Base-by-base conservation (phyloP, 2,888 invertebrate species). In the Sminthurinus aureus region DNA sequence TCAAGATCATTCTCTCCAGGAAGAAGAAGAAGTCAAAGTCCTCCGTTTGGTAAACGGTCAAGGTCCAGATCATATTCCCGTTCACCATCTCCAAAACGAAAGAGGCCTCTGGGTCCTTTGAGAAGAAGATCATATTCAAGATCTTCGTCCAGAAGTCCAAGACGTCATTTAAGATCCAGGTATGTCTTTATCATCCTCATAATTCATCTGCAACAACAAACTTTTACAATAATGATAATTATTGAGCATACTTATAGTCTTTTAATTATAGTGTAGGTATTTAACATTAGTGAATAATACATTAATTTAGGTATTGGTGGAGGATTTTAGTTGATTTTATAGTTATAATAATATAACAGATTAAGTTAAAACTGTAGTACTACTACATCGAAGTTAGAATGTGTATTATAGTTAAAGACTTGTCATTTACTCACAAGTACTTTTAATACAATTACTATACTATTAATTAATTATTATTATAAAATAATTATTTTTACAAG, bases 71-170 rank as follows among this genome's bases (percentile, higher is more conserved):
- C 87, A 73, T 86, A 76, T 79, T 87, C 84, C 13, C 85, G 88
- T 26, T 88, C 89, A 50, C 87, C 87, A 12, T 88, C 88, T n/a
- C 88, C 88, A 12, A 88, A 87, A 82, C 84, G 89, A 66, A 87
- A 87, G 75, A 58, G 88, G 67, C 81, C 84, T 77, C 82, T 82
- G 6, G 81, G 74, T 24, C 84, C 85, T 50, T n/a, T 73, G n/a
- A 66, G 86, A 69, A 81, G 89, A 75, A 80, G 87, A 26, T 83
- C 91, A 38, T 89, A 90, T n/a, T 89, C 90, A 6, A 86, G 88
- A 20, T 87, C 87, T 71, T 89, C 91, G 85, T 91, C 91, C 22
- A 90, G 91, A 85, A 91, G 90, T 87, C 91, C 91, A 75, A 26
- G 80, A 15, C 64, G 76, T 0, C 81, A 81, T 66, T 51, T 69